phyloP scores from a whole-genome alignment of 2,113 vertebrate species.

The Erythrolamprus reginae region DNA sequence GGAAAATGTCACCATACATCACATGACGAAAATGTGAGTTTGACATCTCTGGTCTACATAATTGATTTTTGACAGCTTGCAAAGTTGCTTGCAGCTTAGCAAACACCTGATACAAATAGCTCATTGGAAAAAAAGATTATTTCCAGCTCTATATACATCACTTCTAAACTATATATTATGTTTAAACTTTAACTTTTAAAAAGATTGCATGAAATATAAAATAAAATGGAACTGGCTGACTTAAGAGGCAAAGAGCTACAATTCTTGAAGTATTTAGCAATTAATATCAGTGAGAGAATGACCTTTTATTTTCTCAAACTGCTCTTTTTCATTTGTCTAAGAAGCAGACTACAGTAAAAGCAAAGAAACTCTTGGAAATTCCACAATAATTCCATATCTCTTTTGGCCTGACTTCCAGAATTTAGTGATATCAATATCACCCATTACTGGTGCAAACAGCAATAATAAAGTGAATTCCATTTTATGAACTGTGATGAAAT shows the following conservation, averaged over 20 bases:
- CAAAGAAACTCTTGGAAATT: conserved; percentile 14
- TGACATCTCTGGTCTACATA: neutral
- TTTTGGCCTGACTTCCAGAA: conserved; percentile 11
- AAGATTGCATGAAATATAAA: neutral
- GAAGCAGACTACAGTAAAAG: conserved; percentile 11
- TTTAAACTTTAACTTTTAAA: conserved; percentile 8
- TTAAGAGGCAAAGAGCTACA: neutral
- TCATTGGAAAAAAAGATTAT: neutral
- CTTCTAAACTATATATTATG: neutral
- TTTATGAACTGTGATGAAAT: conserved; percentile 10
- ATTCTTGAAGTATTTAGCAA: conserved; percentile 22
- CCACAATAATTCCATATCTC: neutral
- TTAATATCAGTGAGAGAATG: neutral
- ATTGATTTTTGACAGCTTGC: neutral
- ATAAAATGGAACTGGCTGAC: neutral
- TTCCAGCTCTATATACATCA: neutral
- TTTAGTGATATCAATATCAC: conserved; percentile 16
- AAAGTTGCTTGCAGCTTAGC: conserved; percentile 5
- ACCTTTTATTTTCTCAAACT: conserved; percentile 3
- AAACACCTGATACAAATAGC: neutral
- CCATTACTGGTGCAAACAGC: neutral
- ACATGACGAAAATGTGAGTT: too few relatives aligned
- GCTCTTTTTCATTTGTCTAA: conserved; percentile 5
- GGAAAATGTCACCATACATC: too few relatives aligned
- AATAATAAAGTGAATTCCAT: neutral